phyloP scores from a whole-genome alignment of 2,888 invertebrate species.

The Formica aserva region DNA sequence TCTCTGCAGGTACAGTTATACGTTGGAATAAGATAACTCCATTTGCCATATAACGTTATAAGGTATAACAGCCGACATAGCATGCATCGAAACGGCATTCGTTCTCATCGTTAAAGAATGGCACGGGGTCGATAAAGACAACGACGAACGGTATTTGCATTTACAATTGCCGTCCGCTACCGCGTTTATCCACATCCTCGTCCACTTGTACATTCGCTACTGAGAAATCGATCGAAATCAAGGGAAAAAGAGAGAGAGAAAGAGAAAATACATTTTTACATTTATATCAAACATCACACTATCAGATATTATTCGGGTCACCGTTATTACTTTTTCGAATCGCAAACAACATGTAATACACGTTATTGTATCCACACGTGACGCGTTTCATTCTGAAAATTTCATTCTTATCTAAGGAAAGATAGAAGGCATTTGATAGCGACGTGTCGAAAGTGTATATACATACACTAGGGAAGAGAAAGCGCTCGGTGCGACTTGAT shows the following conservation, averaged over 20 bases:
- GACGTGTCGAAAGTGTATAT: not conserved
- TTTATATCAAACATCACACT: not conserved
- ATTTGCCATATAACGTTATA: conserved; percentile 20
- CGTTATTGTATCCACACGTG: conserved; percentile 6
- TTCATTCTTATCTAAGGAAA: not conserved
- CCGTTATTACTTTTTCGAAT: conserved; percentile 13
- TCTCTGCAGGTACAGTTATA: not conserved
- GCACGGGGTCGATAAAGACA: conserved; percentile 29
- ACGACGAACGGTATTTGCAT: conserved; percentile 31
- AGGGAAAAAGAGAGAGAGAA: not conserved
- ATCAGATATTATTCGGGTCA: not conserved
- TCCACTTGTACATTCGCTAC: not conserved
- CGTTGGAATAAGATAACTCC: conserved; percentile 22
- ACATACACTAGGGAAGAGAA: conserved; percentile 20
- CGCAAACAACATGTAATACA: conserved; percentile 1
- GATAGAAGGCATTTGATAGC: not conserved
- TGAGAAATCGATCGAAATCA: conserved; percentile 26
- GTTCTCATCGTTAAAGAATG: conserved; percentile 46
- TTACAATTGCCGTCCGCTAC: conserved; percentile 31
- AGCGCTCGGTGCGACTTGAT: conserved; percentile 12
- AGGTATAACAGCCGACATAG: conserved; percentile 16
- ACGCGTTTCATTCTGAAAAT: conserved; percentile 1
- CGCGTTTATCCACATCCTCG: conserved; percentile 19
- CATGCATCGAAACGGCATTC: conserved; percentile 21
- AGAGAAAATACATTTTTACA: not conserved